Percentiles rank a stretch among this genome's conserved stretches.
Evolutionary conservation across 2,888 invertebrate genomes (phyloP).

Genomic region (Lydus trimaculatus): DNA sequence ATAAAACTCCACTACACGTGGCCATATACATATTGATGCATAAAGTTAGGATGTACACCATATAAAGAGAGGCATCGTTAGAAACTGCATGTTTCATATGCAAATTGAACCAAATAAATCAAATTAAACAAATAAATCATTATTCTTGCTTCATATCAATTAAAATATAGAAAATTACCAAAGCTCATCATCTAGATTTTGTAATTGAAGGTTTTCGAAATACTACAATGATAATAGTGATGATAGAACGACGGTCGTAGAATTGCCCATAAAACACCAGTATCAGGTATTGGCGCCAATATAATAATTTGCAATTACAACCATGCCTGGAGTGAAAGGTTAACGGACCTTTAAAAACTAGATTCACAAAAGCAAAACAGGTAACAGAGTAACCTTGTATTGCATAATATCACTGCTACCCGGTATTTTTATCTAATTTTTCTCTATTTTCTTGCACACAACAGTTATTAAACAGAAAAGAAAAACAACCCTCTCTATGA

Average conservation of each 20-base stretch:
- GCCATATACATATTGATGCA: constrained; percentile 17
- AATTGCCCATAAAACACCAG: constrained; percentile 24
- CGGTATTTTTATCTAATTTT: not conserved
- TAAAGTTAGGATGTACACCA: not conserved
- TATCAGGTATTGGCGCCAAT: constrained; percentile 30
- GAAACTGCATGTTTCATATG: constrained; percentile 24
- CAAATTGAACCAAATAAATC: constrained; percentile 15
- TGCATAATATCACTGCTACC: constrained; percentile 30
- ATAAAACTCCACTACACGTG: constrained; percentile 26
- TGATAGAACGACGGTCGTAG: not conserved
- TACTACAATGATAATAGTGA: not conserved
- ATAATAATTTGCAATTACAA: constrained; percentile 31
- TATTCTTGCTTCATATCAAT: not conserved
- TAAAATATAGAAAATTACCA: not conserved
- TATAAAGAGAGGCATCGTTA: not conserved
- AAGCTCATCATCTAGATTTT: not conserved
- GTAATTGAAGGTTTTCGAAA: too few species aligned
- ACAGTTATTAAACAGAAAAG: too few species aligned
- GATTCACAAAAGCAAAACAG: constrained; percentile 41
- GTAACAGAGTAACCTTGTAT: constrained; percentile 42
- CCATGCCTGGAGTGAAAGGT: constrained; percentile 35
- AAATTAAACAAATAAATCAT: not conserved
- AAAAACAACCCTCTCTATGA: too few species aligned
- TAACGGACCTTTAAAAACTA: constrained; percentile 43
- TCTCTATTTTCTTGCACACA: too few species aligned